Evolutionary conservation across 2,113 vertebrate genomes (phyloP).

Genomic region (Diglossa brunneiventris): DNA sequence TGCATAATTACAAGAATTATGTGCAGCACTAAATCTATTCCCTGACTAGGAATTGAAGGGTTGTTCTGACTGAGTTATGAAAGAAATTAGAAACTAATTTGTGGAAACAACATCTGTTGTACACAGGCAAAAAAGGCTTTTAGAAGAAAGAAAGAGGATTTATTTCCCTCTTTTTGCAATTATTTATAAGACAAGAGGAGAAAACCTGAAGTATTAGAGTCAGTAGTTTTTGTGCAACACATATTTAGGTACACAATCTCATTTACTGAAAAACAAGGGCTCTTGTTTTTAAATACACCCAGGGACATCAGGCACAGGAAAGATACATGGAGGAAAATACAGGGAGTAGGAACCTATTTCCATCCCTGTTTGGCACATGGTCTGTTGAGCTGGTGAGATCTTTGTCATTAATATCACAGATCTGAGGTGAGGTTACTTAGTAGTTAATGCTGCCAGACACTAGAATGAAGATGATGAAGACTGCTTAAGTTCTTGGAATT

Average conservation of each 20-base stretch:
- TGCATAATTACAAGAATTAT: constrained; percentile 75
- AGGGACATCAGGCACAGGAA: neutral
- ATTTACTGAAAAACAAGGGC: neutral
- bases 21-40: constrained; percentile 67
- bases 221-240: constrained; percentile 14
- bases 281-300: neutral
- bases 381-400: neutral
- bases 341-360: neutral
- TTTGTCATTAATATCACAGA: neutral
- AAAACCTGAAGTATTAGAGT: neutral
- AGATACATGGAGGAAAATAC: neutral
- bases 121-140: constrained; percentile 14
- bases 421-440: neutral
- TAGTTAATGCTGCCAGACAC: neutral
- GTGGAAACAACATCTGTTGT: constrained; percentile 73
- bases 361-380: neutral
- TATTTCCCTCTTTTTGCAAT: constrained; percentile 48
- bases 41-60: constrained; percentile 69
- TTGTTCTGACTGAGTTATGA: constrained; percentile 76
- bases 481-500: neutral
- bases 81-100: constrained; percentile 79
- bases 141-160: constrained; percentile 53
- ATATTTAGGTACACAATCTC: neutral
- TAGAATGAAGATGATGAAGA: neutral
- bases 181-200: constrained; percentile 59